phyloP scores from a whole-genome alignment of 1,140 invertebrate species.

The Drosophila melanica region DNA sequence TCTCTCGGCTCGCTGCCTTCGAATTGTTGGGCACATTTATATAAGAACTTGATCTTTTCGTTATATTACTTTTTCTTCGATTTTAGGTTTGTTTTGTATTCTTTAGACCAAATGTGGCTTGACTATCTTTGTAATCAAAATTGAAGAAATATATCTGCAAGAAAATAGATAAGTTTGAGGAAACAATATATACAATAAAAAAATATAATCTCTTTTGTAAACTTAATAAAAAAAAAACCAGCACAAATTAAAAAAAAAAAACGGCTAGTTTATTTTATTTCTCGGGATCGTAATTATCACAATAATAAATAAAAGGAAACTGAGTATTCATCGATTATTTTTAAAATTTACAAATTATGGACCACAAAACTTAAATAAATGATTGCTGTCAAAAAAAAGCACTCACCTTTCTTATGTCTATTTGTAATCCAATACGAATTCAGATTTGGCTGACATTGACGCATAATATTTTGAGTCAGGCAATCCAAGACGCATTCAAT shows the following conservation, averaged over 20 bases:
- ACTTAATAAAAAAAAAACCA: too few relatives aligned
- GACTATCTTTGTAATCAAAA: neutral
- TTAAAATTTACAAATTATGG: too few relatives aligned
- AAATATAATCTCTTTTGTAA: too few relatives aligned
- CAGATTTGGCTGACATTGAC: neutral
- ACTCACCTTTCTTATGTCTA: constrained; percentile 9
- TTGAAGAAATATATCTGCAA: neutral
- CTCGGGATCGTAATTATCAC: too few relatives aligned
- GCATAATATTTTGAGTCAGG: neutral
- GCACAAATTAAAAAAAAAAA: too few relatives aligned
- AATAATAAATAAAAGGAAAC: neutral
- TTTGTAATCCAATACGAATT: constrained; percentile 33
- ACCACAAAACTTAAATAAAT: neutral
- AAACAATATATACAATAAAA: too few relatives aligned
- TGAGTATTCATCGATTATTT: too few relatives aligned
- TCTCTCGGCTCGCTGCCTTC: constrained; percentile 13
- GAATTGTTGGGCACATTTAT: constrained; percentile 32
- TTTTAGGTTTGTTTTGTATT: neutral
- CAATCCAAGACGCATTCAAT: constrained; percentile 10
- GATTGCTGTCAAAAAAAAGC: neutral
- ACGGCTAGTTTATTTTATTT: too few relatives aligned
- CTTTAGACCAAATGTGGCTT: neutral
- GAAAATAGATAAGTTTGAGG: neutral
- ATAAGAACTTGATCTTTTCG: constrained; percentile 17
- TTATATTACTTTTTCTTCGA: neutral